Percentiles rank a stretch among this genome's conserved stretches.
These are phyloP conservation scores for Esox lucius DNA, from an alignment of 2,797 vertebrate species.

Conservation along the genomic window DNA sequence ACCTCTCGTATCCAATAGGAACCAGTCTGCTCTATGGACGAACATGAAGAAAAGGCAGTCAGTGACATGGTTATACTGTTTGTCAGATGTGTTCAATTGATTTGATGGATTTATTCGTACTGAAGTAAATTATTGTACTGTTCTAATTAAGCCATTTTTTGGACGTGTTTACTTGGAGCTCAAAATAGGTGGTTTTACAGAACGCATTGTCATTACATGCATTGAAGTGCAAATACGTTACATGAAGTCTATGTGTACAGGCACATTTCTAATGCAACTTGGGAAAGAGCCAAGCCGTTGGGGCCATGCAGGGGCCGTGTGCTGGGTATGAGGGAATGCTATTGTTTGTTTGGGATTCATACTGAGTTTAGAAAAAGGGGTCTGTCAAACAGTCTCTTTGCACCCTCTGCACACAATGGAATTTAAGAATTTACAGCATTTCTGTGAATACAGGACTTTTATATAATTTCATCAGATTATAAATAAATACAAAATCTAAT, in stretches of 20 bases:
- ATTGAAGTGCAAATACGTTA: not conserved
- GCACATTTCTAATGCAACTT: slow-evolving; percentile 57
- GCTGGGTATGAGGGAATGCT: slow-evolving; percentile 64
- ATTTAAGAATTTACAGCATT: not conserved
- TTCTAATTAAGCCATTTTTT: not conserved
- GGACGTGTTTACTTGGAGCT: not conserved
- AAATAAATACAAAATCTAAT: not conserved
- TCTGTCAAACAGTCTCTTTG: slow-evolving; percentile 34
- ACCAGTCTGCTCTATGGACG: slow-evolving; percentile 85
- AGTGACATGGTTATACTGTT: slow-evolving; percentile 5
- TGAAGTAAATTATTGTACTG: not conserved
- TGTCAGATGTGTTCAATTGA: not conserved
- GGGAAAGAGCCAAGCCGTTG: slow-evolving; percentile 64
- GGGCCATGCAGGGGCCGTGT: slow-evolving; percentile 49
- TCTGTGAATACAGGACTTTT: not conserved
- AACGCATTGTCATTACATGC: not conserved
- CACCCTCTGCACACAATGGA: not conserved
- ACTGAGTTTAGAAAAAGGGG: slow-evolving; percentile 38
- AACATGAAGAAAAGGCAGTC: slow-evolving; percentile 22
- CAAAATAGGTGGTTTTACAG: not conserved
- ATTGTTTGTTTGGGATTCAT: slow-evolving; percentile 65
- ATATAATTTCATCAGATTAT: not conserved
- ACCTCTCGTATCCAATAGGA: slow-evolving; percentile 82
- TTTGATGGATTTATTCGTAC: not conserved
- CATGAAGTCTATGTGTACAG: slow-evolving; percentile 44